Conservation (phyloP, 2,797 vertebrate genomes). For the Euphonia xanthogaster region DNA sequence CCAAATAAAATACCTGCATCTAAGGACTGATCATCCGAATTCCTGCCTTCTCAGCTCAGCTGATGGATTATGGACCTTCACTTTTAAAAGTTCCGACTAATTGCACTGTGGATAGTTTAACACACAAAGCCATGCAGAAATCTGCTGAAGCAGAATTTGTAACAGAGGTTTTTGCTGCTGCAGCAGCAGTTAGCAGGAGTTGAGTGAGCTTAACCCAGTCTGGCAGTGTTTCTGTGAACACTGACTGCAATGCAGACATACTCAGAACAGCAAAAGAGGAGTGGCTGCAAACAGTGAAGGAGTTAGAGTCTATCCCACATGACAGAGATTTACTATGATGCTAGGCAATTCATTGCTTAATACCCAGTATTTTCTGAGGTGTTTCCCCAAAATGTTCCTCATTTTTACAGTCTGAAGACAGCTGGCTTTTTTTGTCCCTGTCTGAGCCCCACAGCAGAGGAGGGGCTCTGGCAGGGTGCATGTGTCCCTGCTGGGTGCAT, state of each 20-base stretch:
- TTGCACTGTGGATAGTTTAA: neutral
- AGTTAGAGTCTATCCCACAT: neutral
- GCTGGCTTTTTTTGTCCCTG: neutral
- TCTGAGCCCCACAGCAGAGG: neutral
- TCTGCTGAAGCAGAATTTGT: constrained; percentile 10
- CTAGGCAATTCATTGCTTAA: neutral
- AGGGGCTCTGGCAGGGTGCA: neutral
- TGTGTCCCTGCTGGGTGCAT: neutral
- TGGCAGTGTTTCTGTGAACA: neutral
- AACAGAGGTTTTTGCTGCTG: neutral
- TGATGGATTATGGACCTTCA: neutral
- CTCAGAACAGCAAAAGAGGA: neutral
- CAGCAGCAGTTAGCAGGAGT: constrained; percentile 12
- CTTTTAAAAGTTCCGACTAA: neutral
- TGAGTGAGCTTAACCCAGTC: neutral
- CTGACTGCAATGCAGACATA: constrained; percentile 41
- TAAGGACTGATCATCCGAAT: neutral
- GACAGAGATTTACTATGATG: neutral
- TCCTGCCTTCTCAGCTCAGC: neutral
- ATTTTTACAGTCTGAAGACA: neutral
- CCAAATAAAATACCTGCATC: neutral
- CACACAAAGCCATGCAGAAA: neutral
- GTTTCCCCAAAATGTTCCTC: neutral
- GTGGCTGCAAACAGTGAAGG: neutral
- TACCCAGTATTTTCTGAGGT: neutral